These are phyloP conservation scores for Mythimna pallens DNA, from an alignment of 2,888 invertebrate species.

Conservation along the genomic window DNA sequence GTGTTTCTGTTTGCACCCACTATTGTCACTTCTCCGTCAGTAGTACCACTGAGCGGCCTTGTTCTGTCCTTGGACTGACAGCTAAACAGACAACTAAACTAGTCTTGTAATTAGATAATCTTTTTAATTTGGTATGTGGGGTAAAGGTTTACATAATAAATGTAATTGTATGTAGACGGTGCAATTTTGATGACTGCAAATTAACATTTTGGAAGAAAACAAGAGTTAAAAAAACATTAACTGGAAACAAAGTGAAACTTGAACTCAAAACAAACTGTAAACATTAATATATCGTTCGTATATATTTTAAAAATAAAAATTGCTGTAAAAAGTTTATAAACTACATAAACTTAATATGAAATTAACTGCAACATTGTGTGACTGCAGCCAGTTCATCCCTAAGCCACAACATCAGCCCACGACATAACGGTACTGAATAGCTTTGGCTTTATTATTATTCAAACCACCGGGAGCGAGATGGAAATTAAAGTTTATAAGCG, in stretches of 20 bases:
- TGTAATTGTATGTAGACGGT: background rate
- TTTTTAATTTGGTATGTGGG: background rate
- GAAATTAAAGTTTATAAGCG: slow-evolving; percentile 59
- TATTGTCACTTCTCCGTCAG: slow-evolving; percentile 11
- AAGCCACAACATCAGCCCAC: slow-evolving; percentile 34
- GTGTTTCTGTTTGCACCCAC: slow-evolving; percentile 23
- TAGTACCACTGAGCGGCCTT: slow-evolving; percentile 19
- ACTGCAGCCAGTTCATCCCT: slow-evolving; percentile 38
- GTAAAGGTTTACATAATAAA: background rate
- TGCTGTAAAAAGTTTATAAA: too few species aligned
- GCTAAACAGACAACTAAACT: slow-evolving; percentile 31
- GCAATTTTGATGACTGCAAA: background rate
- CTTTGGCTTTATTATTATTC: slow-evolving; percentile 55
- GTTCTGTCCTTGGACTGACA: slow-evolving; percentile 28
- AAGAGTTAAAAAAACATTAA: background rate
- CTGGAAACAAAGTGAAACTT: background rate
- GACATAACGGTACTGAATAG: slow-evolving; percentile 54
- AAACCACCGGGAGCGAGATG: slow-evolving; percentile 52
- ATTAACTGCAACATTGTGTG: slow-evolving; percentile 16
- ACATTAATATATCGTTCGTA: background rate
- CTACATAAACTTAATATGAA: background rate
- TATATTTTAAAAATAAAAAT: too few species aligned
- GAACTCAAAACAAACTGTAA: background rate
- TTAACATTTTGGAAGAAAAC: background rate
- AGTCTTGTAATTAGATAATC: slow-evolving; percentile 29